phyloP scores from a whole-genome alignment of 2,113 vertebrate genomes.

The Saccopteryx leptura region DNA sequence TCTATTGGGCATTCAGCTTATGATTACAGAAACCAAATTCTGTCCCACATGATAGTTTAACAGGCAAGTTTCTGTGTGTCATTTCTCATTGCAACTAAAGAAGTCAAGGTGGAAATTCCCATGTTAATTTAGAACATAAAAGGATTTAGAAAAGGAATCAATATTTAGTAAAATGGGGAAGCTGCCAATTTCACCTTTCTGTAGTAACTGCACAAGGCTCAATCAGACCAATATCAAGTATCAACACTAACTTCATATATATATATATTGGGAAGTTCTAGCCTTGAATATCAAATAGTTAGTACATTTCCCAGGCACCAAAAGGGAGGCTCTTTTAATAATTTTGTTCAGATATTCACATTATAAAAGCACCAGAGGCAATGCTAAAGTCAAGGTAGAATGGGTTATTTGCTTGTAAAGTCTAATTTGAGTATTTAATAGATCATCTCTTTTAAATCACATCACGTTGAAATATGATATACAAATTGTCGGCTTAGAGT shows the following conservation, averaged over 20 bases:
- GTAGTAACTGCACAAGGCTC: constrained; percentile 47
- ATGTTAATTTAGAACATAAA: constrained; percentile 51
- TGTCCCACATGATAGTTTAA: constrained; percentile 78
- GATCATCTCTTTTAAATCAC: constrained; percentile 82
- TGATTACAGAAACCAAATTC: constrained; percentile 75
- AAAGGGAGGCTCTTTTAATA: constrained; percentile 38
- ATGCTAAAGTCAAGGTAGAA: constrained; percentile 71
- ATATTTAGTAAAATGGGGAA: constrained; percentile 64
- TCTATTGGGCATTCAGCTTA: constrained; percentile 38
- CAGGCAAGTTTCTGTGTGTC: constrained; percentile 62
- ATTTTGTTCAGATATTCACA: constrained; percentile 74
- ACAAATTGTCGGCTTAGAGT: constrained; percentile 68
- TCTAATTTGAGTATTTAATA: constrained; percentile 75
- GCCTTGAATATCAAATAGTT: constrained; percentile 63
- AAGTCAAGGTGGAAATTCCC: constrained; percentile 68
- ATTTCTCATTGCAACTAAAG: constrained; percentile 77
- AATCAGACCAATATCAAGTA: constrained; percentile 46
- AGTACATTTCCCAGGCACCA: constrained; percentile 69
- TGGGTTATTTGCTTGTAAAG: constrained; percentile 70
- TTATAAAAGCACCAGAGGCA: constrained; percentile 53
- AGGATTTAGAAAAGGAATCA: constrained; percentile 1
- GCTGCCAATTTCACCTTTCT: constrained; percentile 51
- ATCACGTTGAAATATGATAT: constrained; percentile 73
- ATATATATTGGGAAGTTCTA: constrained; percentile 28
- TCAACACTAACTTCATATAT: not conserved